Percentiles rank a stretch among this genome's conserved stretches.
These are phyloP conservation scores for Rhincodon typus DNA, from an alignment of 2,797 vertebrate genomes.

Conservation along the genomic window DNA sequence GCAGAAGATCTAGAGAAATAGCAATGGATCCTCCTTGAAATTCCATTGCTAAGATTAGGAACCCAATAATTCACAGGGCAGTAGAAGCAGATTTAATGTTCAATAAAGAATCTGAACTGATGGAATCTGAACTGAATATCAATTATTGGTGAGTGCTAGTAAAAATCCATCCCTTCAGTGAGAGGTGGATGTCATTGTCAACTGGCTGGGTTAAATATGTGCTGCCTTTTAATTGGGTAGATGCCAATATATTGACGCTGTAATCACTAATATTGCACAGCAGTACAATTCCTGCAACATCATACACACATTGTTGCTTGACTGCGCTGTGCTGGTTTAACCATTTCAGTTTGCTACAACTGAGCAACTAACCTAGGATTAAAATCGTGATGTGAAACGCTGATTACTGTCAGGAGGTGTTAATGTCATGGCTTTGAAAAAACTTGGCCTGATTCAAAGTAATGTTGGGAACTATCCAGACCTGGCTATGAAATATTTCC, in stretches of 20 bases:
- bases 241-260: background rate
- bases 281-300: background rate
- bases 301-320: background rate
- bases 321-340: background rate
- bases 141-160: background rate
- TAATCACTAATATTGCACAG: background rate
- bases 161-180: background rate
- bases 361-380: background rate
- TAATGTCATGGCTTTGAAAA: background rate
- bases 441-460: background rate
- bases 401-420: background rate
- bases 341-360: background rate
- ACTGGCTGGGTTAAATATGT: background rate
- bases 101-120: background rate
- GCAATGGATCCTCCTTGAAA: too few relatives aligned
- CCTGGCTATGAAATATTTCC: background rate
- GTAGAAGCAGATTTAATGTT: background rate
- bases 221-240: background rate
- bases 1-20: background rate
- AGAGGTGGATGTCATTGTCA: background rate
- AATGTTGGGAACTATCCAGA: background rate
- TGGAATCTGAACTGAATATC: background rate
- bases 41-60: background rate
- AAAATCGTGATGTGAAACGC: background rate
- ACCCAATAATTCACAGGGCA: background rate